These are phyloP conservation scores for Drosophila kambysellisi DNA, from an alignment of 2,888 invertebrate genomes.

Conservation along the genomic window DNA sequence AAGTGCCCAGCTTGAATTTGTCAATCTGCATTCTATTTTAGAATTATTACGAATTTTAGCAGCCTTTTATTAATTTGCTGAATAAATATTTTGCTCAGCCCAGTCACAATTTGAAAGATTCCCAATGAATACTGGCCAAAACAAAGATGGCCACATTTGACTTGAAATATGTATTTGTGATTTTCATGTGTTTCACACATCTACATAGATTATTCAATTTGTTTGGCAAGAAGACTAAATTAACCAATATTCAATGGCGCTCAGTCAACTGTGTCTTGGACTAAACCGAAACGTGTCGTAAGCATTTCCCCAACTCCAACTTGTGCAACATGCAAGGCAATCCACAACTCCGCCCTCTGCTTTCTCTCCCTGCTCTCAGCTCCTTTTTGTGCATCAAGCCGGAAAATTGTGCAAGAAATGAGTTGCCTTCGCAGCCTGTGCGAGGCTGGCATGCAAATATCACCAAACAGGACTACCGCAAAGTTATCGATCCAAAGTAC, in stretches of 20 bases:
- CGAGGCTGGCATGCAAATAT: slow-evolving; percentile 10
- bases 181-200: not conserved
- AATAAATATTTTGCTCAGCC: not conserved
- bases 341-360: not conserved
- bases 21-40: not conserved
- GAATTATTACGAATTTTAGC: not conserved
- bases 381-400: not conserved
- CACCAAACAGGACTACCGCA: slow-evolving; percentile 80
- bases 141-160: not conserved
- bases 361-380: not conserved
- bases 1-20: not conserved
- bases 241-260: slow-evolving; percentile 15
- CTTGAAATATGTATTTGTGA: not conserved
- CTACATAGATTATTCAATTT: not conserved
- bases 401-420: not conserved
- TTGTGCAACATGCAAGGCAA: not conserved
- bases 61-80: not conserved
- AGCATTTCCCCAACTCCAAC: not conserved
- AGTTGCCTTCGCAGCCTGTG: not conserved
- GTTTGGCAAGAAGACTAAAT: not conserved
- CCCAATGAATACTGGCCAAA: not conserved
- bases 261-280: slow-evolving; percentile 1
- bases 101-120: not conserved
- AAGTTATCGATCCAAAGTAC: slow-evolving; percentile 24
- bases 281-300: slow-evolving; percentile 23